These are phyloP conservation scores for Pseudopleuronectes americanus DNA, from an alignment of 2,797 vertebrate species.

Conservation along the genomic window DNA sequence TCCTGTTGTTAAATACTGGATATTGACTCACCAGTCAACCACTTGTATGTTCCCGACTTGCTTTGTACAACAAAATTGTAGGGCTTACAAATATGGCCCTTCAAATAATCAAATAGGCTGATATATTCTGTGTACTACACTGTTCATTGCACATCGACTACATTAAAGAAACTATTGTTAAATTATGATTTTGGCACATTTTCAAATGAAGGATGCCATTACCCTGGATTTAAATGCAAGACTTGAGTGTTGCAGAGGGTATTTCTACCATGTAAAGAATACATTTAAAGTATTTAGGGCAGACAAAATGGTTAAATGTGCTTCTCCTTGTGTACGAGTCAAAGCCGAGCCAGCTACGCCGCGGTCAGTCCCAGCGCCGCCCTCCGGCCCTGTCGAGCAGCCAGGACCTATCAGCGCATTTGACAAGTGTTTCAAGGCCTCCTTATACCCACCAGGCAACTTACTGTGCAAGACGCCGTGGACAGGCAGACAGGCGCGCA, in stretches of 20 bases:
- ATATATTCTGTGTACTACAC: too few relatives aligned
- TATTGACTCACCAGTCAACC: not conserved
- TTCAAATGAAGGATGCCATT: too few relatives aligned
- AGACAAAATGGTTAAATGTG: too few relatives aligned
- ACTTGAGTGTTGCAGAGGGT: too few relatives aligned
- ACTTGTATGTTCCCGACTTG: not conserved
- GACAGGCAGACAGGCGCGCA: slow-evolving; percentile 1
- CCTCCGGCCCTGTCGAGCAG: slow-evolving; percentile 25
- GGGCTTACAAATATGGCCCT: not conserved
- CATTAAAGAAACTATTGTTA: too few relatives aligned
- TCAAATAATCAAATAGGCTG: too few relatives aligned
- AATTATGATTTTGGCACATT: too few relatives aligned
- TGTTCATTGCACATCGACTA: too few relatives aligned
- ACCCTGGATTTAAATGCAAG: too few relatives aligned
- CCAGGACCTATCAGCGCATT: slow-evolving; percentile 44
- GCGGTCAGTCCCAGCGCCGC: slow-evolving; percentile 18
- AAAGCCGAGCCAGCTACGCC: slow-evolving; percentile 22
- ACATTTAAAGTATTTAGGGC: too few relatives aligned
- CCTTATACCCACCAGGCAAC: slow-evolving; percentile 22
- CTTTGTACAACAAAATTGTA: not conserved
- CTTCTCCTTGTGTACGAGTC: slow-evolving; percentile 9
- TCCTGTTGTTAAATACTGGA: not conserved
- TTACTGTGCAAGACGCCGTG: slow-evolving; percentile 17
- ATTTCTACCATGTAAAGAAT: too few relatives aligned
- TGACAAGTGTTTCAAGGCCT: slow-evolving; percentile 39